These are phyloP conservation scores for cattle (Bos taurus) DNA, from an alignment of 2,113 vertebrate species.

Conservation along the genomic window DNA sequence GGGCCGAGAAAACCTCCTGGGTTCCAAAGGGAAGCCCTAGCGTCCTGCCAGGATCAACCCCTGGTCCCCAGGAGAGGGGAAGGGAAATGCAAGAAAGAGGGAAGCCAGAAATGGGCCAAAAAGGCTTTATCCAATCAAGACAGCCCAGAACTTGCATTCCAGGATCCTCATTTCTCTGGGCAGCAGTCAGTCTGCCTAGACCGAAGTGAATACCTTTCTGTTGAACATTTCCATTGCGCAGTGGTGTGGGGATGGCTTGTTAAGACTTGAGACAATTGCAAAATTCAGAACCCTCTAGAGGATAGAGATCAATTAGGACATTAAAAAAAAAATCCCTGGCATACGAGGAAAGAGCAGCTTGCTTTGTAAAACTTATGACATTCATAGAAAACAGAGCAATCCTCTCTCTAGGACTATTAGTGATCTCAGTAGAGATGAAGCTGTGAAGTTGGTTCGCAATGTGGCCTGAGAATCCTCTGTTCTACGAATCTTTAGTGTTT, in stretches of 20 bases:
- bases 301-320: slow-evolving; percentile 59
- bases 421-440: slow-evolving; percentile 21
- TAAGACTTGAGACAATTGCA: slow-evolving; percentile 52
- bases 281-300: slow-evolving; percentile 56
- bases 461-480: background rate
- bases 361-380: slow-evolving; percentile 41
- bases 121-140: slow-evolving; percentile 38
- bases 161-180: slow-evolving; percentile 6
- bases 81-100: background rate
- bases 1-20: slow-evolving; percentile 41
- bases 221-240: slow-evolving; percentile 61
- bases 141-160: background rate
- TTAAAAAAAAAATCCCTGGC: slow-evolving; percentile 46
- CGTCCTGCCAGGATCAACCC: background rate
- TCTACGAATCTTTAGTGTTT: slow-evolving; percentile 18
- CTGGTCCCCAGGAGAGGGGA: background rate
- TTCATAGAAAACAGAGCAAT: slow-evolving; percentile 19
- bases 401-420: background rate
- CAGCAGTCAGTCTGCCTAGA: slow-evolving; percentile 46
- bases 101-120: slow-evolving; percentile 36
- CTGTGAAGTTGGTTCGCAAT: background rate
- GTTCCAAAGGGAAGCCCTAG: background rate
- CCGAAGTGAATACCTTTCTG: slow-evolving; percentile 27
- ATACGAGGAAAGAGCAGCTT: slow-evolving; percentile 12
- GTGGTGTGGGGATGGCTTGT: slow-evolving; percentile 40